phyloP scores from a whole-genome alignment of 2,888 invertebrate genomes.

The Trichogramma dendrolimi region DNA sequence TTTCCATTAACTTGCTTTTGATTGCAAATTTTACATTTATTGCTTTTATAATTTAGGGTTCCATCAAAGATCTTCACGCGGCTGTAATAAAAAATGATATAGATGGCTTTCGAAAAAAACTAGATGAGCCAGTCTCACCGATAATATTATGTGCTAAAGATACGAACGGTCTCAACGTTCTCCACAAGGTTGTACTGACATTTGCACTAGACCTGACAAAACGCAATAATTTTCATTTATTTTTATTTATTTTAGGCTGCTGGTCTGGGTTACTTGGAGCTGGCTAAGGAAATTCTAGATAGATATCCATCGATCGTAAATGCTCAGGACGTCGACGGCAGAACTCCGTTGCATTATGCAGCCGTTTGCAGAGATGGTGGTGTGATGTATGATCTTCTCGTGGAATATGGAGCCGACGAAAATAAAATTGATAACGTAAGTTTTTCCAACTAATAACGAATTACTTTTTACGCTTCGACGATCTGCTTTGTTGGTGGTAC shows the following conservation, averaged over 20 bases:
- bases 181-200: slow-evolving; percentile 67
- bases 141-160: slow-evolving; percentile 75
- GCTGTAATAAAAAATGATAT: slow-evolving; percentile 74
- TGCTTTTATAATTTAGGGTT: slow-evolving; percentile 58
- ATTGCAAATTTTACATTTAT: background rate
- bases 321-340: slow-evolving; percentile 74
- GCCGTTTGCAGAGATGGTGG: slow-evolving; percentile 75
- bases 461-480: background rate
- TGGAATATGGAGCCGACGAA: slow-evolving; percentile 80
- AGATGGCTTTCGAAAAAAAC: slow-evolving; percentile 64
- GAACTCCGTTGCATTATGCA: slow-evolving; percentile 85
- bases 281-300: slow-evolving; percentile 69
- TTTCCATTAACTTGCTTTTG: background rate
- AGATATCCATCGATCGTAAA: slow-evolving; percentile 67
- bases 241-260: slow-evolving; percentile 61
- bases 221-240: slow-evolving; percentile 5
- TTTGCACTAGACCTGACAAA: background rate
- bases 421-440: slow-evolving; percentile 78
- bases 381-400: slow-evolving; percentile 72
- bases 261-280: slow-evolving; percentile 72
- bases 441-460: slow-evolving; percentile 16
- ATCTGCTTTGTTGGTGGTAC: background rate
- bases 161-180: slow-evolving; percentile 73
- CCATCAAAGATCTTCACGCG: slow-evolving; percentile 76
- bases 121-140: slow-evolving; percentile 67